A percentile compares a stretch with the other conserved stretches of the same genome.
phyloP scores from a whole-genome alignment of 2,797 vertebrate genomes.

The Champsocephalus esox region DNA sequence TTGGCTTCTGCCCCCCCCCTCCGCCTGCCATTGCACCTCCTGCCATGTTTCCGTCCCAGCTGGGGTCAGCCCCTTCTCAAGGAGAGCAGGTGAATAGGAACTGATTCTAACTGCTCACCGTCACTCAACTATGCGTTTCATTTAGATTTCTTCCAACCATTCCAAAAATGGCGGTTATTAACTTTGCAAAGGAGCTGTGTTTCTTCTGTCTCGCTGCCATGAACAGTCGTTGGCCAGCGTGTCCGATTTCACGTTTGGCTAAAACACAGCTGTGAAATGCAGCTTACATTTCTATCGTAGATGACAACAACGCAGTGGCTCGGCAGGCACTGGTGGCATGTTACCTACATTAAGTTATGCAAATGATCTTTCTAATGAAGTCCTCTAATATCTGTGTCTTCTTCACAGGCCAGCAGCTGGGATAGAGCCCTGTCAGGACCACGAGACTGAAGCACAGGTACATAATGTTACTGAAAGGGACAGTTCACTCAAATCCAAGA shows the following conservation, averaged over 20 bases:
- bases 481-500: no score
- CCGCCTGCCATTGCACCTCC: conserved; percentile 14
- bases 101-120: not conserved
- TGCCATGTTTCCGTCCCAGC: conserved; percentile 35
- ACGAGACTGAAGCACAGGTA: conserved; percentile 53
- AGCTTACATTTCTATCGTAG: conserved; percentile 14
- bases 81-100: conserved; percentile 78
- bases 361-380: conserved; percentile 9
- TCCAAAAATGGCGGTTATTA: conserved; percentile 4
- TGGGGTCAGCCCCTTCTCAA: conserved; percentile 70
- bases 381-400: conserved; percentile 38
- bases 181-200: not conserved
- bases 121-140: not conserved
- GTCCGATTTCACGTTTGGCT: conserved; percentile 30
- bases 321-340: conserved; percentile 10
- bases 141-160: conserved; percentile 2
- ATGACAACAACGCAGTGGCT: conserved; percentile 8
- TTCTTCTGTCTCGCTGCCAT: not conserved
- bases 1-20: conserved; percentile 18
- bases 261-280: conserved; percentile 7
- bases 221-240: conserved; percentile 8
- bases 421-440: conserved; percentile 29
- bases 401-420: conserved; percentile 67
- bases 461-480: not conserved
- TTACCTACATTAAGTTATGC: conserved; percentile 3